These are phyloP conservation scores for Anticlea derivata DNA, from an alignment of 2,888 invertebrate genomes.

Conservation along the genomic window DNA sequence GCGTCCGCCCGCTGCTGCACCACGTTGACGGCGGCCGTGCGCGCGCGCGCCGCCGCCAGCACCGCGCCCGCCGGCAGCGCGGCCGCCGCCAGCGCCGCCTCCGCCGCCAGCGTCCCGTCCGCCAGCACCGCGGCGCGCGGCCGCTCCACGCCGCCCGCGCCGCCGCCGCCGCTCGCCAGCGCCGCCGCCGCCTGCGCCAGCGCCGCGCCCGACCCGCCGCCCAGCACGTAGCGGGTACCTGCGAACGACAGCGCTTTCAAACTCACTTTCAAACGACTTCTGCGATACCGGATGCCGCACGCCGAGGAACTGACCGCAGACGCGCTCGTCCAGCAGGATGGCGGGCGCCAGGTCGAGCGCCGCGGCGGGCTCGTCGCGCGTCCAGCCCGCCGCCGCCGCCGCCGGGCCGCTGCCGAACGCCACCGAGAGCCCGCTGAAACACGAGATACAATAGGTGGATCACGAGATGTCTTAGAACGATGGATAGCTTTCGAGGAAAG, in stretches of 20 bases:
- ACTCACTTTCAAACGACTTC: too few species aligned
- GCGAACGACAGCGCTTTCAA: conserved; percentile 3
- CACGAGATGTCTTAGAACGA: too few species aligned
- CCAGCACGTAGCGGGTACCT: conserved; percentile 70
- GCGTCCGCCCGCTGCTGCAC: conserved; percentile 63
- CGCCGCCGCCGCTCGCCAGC: conserved; percentile 38
- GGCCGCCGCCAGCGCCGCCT: conserved; percentile 23
- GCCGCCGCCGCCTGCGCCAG: conserved; percentile 52
- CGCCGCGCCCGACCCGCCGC: conserved; percentile 60
- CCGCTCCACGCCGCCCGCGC: conserved; percentile 34
- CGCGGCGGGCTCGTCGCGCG: conserved; percentile 48
- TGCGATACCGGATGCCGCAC: too few species aligned
- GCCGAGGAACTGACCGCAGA: conserved; percentile 64
- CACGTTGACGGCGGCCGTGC: conserved; percentile 81
- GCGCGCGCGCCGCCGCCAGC: conserved; percentile 5
- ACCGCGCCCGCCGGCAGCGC: conserved; percentile 28
- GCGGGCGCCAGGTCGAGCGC: conserved; percentile 70
- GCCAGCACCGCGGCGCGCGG: conserved; percentile 35
- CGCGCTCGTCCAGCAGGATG: conserved; percentile 54
- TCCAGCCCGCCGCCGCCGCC: conserved; percentile 48
- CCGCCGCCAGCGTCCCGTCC: conserved; percentile 13
- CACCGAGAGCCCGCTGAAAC: conserved; percentile 56
- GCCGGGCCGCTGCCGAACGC: conserved; percentile 58
- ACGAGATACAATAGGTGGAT: neutral
- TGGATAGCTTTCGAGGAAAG: too few species aligned